Base-by-base conservation (phyloP, 2,888 invertebrate species). In the Pollenia griseotomentosa region DNA sequence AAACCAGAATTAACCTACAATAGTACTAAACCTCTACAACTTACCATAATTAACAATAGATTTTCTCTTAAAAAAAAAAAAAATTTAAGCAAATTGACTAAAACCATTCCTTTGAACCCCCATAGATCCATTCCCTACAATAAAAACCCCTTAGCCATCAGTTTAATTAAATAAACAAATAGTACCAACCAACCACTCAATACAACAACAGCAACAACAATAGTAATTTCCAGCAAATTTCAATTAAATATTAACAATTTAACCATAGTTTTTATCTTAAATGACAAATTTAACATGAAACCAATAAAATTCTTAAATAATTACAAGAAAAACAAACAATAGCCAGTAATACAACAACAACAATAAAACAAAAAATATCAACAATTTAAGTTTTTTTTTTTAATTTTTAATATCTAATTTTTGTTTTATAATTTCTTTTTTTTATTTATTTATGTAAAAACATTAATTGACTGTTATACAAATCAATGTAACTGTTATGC, bases 331-430 rank as follows among this genome's bases (percentile, higher is more conserved):
- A 81, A 78, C 61, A 68, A 61, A 84, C 87, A 84, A 87, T 87
- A 87, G 83, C 84, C 87, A 71, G 83, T 86, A 88, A 87, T 66
- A 86, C 61, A 75, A 77, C 57, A 70, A 78, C 70, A 75, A 74
- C 68, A 68, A 74, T 19, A 79, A 61, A 84, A 73, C 59, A 77
- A 87, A 81, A 75, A 78, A 77, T 42, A 68, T 78, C 55, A 77
- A 63, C 53, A 70, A 77, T 63, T 46, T 46, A 55, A n/a, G 1
- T n/a, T 48, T 33, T 8, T 53, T 70, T 70, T 7, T 19, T 66
- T 40, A 33, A 42, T 42, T 53, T 48, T 40, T 48, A 61, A 48
- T 33, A 19, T 6, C 55, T 55, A 46, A 51, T 40, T 40, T 16
- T 19, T 9, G 33, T 51, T 74, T 57, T 23, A n/a, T 51, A 59